A percentile compares a stretch with the other conserved stretches of the same genome.
These are phyloP conservation scores for Globodera ellingtonae DNA, from an alignment of 1,140 invertebrate genomes.

Conservation along the genomic window DNA sequence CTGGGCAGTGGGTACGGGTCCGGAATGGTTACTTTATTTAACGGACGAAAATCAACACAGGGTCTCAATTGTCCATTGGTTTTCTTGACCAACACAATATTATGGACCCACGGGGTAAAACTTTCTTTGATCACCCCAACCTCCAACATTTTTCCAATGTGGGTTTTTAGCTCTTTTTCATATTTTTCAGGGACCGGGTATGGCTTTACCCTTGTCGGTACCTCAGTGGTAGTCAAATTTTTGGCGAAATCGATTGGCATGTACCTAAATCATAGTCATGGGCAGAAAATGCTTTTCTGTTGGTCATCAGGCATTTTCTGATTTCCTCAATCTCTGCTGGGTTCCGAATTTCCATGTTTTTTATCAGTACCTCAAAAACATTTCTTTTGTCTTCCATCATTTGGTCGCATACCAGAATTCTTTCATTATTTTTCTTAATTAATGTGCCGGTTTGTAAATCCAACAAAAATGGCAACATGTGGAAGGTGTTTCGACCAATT, in stretches of 20 bases:
- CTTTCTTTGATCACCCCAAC: not conserved
- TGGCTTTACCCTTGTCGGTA: not conserved
- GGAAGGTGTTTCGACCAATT: conserved; percentile 2
- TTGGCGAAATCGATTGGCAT: not conserved
- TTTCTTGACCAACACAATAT: not conserved
- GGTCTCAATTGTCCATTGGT: not conserved
- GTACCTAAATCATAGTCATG: conserved; percentile 5
- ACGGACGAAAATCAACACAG: conserved; percentile 1
- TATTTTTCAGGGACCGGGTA: conserved; percentile 5
- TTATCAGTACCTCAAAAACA: too few relatives aligned
- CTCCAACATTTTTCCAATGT: conserved; percentile 2
- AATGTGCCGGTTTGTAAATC: not conserved
- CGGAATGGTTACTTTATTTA: not conserved
- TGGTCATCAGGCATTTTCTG: not conserved
- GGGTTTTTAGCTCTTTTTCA: not conserved
- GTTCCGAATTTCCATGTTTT: not conserved
- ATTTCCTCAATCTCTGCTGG: not conserved
- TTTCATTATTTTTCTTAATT: too few relatives aligned
- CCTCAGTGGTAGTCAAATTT: not conserved
- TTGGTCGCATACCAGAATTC: too few relatives aligned
- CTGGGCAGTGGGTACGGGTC: conserved; percentile 1
- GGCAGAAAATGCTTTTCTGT: not conserved
- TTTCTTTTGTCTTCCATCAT: too few relatives aligned
- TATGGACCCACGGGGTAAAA: not conserved
- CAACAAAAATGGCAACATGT: not conserved